These are phyloP conservation scores for Glyphotaelius pellucidus DNA, from an alignment of 2,888 invertebrate species.

Conservation along the genomic window DNA sequence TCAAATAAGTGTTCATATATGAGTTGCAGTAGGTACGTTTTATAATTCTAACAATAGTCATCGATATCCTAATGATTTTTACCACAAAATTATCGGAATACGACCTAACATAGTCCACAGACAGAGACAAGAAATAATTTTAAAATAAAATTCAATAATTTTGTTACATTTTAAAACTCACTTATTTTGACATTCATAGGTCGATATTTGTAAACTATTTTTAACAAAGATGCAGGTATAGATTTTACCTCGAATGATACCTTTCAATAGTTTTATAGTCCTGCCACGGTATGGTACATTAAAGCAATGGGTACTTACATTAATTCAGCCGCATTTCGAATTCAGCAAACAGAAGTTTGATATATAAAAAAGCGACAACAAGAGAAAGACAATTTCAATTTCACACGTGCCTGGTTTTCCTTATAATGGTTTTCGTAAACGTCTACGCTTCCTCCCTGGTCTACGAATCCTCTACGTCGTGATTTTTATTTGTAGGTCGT, in stretches of 20 bases:
- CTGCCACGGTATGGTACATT: background rate
- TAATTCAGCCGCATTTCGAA: constrained; percentile 46
- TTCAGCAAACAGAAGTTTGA: constrained; percentile 49
- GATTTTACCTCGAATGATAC: background rate
- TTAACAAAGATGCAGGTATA: too few relatives aligned
- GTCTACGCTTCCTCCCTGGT: constrained; percentile 57
- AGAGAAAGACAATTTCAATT: constrained; percentile 66
- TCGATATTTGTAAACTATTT: too few relatives aligned
- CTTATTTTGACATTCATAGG: too few relatives aligned
- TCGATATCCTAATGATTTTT: too few relatives aligned
- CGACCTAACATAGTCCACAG: too few relatives aligned
- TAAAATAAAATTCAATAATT: too few relatives aligned
- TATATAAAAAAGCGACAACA: constrained; percentile 65
- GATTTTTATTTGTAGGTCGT: constrained; percentile 66
- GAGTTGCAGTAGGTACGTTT: too few relatives aligned
- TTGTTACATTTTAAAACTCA: too few relatives aligned
- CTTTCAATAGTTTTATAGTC: background rate
- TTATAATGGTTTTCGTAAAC: constrained; percentile 65
- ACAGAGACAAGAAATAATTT: too few relatives aligned
- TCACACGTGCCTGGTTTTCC: constrained; percentile 66
- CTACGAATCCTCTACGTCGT: constrained; percentile 53
- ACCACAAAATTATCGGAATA: too few relatives aligned
- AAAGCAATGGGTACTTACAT: background rate
- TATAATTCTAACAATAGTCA: too few relatives aligned
- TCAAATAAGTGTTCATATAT: too few relatives aligned